These are phyloP conservation scores for Nematostella vectensis DNA, from an alignment of 92 coral and sea anemone genomes.

Conservation along the genomic window DNA sequence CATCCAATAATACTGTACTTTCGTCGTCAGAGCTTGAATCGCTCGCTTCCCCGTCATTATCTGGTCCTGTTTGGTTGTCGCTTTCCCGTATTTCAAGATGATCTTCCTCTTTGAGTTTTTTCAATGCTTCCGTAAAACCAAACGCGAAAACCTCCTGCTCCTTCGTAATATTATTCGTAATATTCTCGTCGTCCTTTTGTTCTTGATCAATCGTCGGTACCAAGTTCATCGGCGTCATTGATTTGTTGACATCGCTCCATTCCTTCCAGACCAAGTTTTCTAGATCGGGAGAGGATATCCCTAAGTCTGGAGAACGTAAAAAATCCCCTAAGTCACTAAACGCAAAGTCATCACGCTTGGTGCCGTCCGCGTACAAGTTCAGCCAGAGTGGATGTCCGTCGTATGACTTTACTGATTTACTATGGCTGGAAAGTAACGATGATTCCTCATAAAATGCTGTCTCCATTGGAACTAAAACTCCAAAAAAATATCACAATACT, in stretches of 20 bases:
- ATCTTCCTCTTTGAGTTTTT: constrained; percentile 56
- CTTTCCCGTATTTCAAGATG: constrained; percentile 9
- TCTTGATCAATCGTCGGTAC: constrained; percentile 9
- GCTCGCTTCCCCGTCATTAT: constrained; percentile 13
- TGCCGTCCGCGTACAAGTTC: constrained; percentile 11
- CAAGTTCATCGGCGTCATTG: constrained; percentile 12
- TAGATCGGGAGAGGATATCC: constrained; percentile 69
- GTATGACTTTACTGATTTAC: neutral
- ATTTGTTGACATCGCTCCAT: constrained; percentile 16
- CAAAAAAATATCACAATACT: too few species aligned
- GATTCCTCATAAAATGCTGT: constrained; percentile 25
- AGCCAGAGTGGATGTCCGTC: constrained; percentile 8
- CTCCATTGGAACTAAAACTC: constrained; percentile 20
- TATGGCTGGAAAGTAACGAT: constrained; percentile 5
- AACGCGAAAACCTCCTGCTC: constrained; percentile 80
- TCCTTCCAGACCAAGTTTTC: constrained; percentile 62
- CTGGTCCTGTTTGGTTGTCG: constrained; percentile 12
- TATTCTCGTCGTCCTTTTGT: constrained; percentile 12
- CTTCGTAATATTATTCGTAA: constrained; percentile 38
- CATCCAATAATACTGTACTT: neutral
- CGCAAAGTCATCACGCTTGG: constrained; percentile 20
- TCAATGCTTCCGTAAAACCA: constrained; percentile 79
- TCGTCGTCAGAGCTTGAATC: constrained; percentile 6
- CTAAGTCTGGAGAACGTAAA: constrained; percentile 66
- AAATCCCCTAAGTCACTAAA: constrained; percentile 56